Conservation (phyloP, 1,140 invertebrate genomes). For the Brachionus sp. region DNA sequence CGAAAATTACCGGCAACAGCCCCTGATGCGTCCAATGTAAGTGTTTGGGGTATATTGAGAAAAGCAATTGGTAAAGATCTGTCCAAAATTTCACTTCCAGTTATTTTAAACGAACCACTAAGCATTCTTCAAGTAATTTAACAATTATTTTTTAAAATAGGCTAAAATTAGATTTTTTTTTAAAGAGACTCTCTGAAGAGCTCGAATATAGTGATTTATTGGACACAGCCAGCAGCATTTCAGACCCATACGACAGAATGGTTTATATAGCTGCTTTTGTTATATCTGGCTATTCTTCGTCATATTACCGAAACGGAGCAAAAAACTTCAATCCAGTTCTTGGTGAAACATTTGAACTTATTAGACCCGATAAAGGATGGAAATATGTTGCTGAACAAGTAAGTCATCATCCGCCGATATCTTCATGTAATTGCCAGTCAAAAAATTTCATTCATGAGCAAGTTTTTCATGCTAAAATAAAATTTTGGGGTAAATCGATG, state of each 20-base stretch:
- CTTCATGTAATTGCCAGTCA: constrained; percentile 57
- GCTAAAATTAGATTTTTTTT: constrained; percentile 19
- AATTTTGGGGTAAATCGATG: constrained; percentile 62
- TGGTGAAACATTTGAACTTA: constrained; percentile 64
- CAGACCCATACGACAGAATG: constrained; percentile 58
- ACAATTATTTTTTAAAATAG: constrained; percentile 49
- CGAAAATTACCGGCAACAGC: constrained; percentile 69
- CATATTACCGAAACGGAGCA: constrained; percentile 54
- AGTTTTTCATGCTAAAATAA: constrained; percentile 60
- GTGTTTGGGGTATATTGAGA: constrained; percentile 74
- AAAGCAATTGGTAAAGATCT: constrained; percentile 71
- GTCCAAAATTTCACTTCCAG: constrained; percentile 58
- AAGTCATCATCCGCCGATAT: constrained; percentile 59
- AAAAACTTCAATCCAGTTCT: constrained; percentile 59
- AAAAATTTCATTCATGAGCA: constrained; percentile 75
- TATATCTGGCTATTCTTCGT: constrained; percentile 57
- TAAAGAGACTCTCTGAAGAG: constrained; percentile 57
- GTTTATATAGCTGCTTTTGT: constrained; percentile 66
- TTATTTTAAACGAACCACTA: constrained; percentile 60
- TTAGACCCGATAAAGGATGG: constrained; percentile 73
- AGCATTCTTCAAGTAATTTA: constrained; percentile 50
- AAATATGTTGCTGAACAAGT: constrained; percentile 70
- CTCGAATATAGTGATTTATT: constrained; percentile 59
- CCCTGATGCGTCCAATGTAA: constrained; percentile 70
- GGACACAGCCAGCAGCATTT: constrained; percentile 53